A percentile compares a stretch with the other conserved stretches of the same genome.
These are phyloP conservation scores for Gallinago media DNA, from an alignment of 2,113 vertebrate genomes.

Conservation along the genomic window DNA sequence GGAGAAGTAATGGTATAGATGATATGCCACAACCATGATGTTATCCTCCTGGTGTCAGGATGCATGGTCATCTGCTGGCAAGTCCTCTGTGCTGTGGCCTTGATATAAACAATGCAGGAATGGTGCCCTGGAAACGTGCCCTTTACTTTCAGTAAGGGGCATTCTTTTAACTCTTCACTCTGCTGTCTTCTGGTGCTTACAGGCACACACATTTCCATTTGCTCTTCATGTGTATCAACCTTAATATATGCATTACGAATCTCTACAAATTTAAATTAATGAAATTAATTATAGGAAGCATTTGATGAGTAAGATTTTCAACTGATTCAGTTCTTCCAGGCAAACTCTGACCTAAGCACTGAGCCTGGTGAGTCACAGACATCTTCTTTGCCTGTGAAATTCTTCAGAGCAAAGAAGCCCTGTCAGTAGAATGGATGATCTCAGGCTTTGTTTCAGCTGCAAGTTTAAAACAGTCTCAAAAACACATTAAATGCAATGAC, in stretches of 20 bases:
- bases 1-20: not conserved
- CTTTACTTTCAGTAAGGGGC: not conserved
- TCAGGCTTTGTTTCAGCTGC: not conserved
- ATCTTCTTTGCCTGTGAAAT: not conserved
- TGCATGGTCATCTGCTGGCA: not conserved
- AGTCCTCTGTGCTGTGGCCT: not conserved
- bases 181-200: not conserved
- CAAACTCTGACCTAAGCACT: constrained; percentile 28
- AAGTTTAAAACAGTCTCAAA: not conserved
- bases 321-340: constrained; percentile 1
- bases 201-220: not conserved
- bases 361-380: constrained; percentile 11
- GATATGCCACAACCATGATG: not conserved
- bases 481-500: constrained; percentile 12
- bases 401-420: not conserved
- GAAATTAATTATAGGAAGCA: constrained; percentile 41
- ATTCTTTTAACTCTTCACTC: not conserved
- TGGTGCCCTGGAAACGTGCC: not conserved
- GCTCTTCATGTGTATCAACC: not conserved
- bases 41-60: not conserved
- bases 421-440: not conserved
- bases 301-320: constrained; percentile 30
- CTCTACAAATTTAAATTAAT: not conserved
- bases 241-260: not conserved
- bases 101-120: not conserved